Base-by-base conservation (phyloP, 1,140 invertebrate genomes). In the Cotesia vestalis region DNA sequence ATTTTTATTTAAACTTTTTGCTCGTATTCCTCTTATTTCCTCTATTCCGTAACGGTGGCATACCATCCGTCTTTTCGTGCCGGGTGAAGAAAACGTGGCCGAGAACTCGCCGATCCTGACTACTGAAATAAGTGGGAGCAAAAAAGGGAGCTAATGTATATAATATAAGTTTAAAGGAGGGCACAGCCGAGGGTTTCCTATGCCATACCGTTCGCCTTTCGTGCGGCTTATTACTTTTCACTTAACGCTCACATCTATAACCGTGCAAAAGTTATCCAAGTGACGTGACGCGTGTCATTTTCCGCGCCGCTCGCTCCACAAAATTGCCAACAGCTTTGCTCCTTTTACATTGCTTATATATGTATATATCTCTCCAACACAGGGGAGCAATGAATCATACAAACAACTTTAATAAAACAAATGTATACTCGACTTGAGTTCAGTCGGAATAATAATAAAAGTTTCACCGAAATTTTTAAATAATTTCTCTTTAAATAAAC, bases 211-310 rank as follows among this genome's bases (percentile, higher is more conserved):
- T 67, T 67, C 66, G 40, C 66, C 66, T 66, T 67, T 67, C 66
- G 66, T 67, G 66, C 66, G 66, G 66, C 66, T 67, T 67, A 67
- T 67, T 67, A 67, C 66, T 67, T 67, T 67, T 67, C 66, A 67
- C 66, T 67, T 67, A 67, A 67, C 66, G 46, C 66, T 20, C 46
- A 67, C 66, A 67, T 67, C 66, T 67, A 67, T 67, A 67, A 67
- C 66, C 52, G 51, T 35, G 66, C 66, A 53, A 67, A 67, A 67
- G 66, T 67, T 67, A 67, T 67, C 40, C 51, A 67, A 55, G 66
- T 67, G 52, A 67, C 66, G 66, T 67, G 66, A 67, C 66, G 66
- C 66, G 66, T 67, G 66, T 67, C 52, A 40, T 38, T 67, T 67
- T 67, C 66, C 52, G 66, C 66, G 9, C 66, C 20, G 40, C 66